Evolutionary conservation across 1,140 invertebrate genomes (phyloP).

Genomic region (Rhizoglyphus robini): DNA sequence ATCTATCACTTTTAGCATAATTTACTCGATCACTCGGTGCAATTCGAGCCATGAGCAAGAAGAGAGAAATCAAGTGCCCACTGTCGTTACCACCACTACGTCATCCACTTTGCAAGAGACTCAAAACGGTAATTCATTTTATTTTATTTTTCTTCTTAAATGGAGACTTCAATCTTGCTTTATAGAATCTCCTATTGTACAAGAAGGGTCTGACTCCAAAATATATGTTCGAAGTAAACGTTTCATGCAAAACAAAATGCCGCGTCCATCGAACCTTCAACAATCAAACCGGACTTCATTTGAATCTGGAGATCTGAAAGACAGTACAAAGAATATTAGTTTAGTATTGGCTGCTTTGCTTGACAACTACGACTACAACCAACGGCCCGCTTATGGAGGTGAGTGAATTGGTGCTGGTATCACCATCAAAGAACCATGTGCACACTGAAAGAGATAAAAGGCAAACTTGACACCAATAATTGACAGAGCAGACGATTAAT

Average conservation of each 20-base stretch:
- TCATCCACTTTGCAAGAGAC: not conserved
- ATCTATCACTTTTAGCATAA: not conserved
- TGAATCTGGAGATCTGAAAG: not conserved
- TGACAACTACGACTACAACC: conserved; percentile 76
- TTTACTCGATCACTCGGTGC: not conserved
- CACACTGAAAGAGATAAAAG: not conserved
- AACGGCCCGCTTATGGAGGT: conserved; percentile 69
- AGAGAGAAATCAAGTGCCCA: not conserved
- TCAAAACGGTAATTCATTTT: not conserved
- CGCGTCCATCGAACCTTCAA: not conserved
- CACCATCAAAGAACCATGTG: too few relatives aligned
- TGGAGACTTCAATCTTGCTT: too few relatives aligned
- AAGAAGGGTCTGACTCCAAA: not conserved
- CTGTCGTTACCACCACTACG: not conserved
- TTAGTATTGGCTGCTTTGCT: conserved; percentile 60
- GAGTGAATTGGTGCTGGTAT: conserved; percentile 24
- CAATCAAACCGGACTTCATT: not conserved
- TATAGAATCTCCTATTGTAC: too few relatives aligned
- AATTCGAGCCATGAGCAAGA: not conserved
- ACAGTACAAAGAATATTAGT: conserved; percentile 24
- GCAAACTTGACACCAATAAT: not conserved
- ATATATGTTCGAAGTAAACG: conserved; percentile 11
- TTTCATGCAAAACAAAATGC: conserved; percentile 6
- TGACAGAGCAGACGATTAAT: conserved; percentile 22
- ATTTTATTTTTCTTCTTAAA: too few relatives aligned